Evolutionary conservation across 2,888 invertebrate species (phyloP).

Genomic region (Hoplodrina ambigua): DNA sequence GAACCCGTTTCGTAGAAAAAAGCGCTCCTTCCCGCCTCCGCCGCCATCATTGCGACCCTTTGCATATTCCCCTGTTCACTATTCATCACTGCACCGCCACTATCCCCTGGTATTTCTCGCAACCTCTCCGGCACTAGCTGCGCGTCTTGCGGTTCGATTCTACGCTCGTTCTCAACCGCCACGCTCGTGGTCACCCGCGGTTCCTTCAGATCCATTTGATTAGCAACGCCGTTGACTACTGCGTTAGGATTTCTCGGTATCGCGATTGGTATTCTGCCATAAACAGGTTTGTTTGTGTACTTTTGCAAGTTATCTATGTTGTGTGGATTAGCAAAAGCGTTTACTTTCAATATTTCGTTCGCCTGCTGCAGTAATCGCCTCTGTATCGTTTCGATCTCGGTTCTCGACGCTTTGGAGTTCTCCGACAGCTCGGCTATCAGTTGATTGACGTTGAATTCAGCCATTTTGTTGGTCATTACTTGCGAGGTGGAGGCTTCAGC

Average conservation of each 20-base stretch:
- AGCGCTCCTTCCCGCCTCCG: conserved; percentile 85
- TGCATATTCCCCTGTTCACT: conserved; percentile 83
- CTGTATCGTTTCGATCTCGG: conserved; percentile 87
- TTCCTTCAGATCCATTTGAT: conserved; percentile 70
- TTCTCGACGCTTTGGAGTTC: conserved; percentile 85
- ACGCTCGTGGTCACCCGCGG: conserved; percentile 66
- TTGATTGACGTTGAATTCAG: conserved; percentile 84
- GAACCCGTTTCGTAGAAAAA: conserved; percentile 92
- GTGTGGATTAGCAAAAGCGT: conserved; percentile 83
- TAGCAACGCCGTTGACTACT: conserved; percentile 65
- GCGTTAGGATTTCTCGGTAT: conserved; percentile 74
- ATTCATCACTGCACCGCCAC: conserved; percentile 82
- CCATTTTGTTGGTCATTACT: conserved; percentile 73
- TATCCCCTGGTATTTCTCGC: conserved; percentile 78
- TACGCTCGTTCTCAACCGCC: conserved; percentile 67
- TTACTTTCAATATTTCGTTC: conserved; percentile 88
- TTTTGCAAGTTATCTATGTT: conserved; percentile 81
- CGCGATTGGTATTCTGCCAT: conserved; percentile 79
- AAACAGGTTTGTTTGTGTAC: conserved; percentile 78
- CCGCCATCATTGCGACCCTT: conserved; percentile 83
- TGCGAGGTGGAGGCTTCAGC: conserved; percentile 66
- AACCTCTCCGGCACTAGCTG: conserved; percentile 88
- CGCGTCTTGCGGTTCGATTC: conserved; percentile 74
- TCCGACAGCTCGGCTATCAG: conserved; percentile 86
- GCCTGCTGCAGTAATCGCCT: conserved; percentile 85